Evolutionary conservation across 2,888 invertebrate genomes (phyloP).

Genomic region (Norana najaformis): DNA sequence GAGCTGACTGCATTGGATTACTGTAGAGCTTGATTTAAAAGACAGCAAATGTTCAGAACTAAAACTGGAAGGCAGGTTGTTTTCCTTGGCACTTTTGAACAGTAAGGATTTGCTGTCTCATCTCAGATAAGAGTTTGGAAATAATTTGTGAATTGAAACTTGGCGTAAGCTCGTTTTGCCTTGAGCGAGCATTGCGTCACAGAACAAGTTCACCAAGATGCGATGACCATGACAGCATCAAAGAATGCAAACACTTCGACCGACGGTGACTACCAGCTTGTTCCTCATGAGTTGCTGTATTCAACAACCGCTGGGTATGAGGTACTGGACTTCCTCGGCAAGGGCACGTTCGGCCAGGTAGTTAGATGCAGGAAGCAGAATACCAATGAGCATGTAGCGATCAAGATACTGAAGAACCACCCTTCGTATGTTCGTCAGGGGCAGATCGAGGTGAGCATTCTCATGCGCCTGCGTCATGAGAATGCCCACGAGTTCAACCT

Average conservation of each 20-base stretch:
- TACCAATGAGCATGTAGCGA: slow-evolving; percentile 99
- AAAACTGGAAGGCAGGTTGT: not conserved
- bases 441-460: slow-evolving; percentile 88
- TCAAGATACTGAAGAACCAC: slow-evolving; percentile 99
- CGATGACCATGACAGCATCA: slow-evolving; percentile 38
- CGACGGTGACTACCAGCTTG: slow-evolving; percentile 97
- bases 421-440: slow-evolving; percentile 99
- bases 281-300: slow-evolving; percentile 91
- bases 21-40: not conserved
- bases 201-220: not conserved
- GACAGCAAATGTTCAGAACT: not conserved
- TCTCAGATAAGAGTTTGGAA: not conserved
- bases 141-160: not conserved
- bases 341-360: slow-evolving; percentile 94
- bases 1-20: not conserved
- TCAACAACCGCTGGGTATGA: slow-evolving; percentile 83
- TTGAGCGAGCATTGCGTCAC: slow-evolving; percentile 18
- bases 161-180: slow-evolving; percentile 17
- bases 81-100: not conserved
- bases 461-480: slow-evolving; percentile 63
- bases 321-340: slow-evolving; percentile 97
- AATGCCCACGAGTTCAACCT: slow-evolving; percentile 81
- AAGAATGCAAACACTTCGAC: slow-evolving; percentile 43
- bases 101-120: not conserved
- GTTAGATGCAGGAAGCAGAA: slow-evolving; percentile 99